phyloP scores from a whole-genome alignment of 1,140 invertebrate species.

The Holotrichia oblita region DNA sequence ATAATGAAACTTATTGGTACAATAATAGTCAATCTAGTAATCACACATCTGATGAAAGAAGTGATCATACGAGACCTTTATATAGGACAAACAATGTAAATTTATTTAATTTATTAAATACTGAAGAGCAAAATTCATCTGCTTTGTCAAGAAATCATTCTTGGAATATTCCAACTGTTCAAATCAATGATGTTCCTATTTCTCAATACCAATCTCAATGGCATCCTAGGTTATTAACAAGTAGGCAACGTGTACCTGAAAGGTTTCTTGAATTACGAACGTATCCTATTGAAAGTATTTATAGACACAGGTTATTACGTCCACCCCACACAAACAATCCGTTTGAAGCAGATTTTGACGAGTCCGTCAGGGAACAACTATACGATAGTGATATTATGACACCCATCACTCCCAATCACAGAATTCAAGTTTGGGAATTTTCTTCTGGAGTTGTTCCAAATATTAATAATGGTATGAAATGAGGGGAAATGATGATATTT shows the following conservation, averaged over 20 bases:
- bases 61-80: constrained; percentile 28
- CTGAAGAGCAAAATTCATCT: constrained; percentile 36
- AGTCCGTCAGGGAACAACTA: constrained; percentile 57
- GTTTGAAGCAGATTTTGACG: constrained; percentile 60
- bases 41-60: constrained; percentile 7
- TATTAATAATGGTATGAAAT: constrained; percentile 74
- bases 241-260: constrained; percentile 50
- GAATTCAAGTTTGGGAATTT: constrained; percentile 88
- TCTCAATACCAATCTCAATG: constrained; percentile 58
- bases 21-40: constrained; percentile 40
- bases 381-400: constrained; percentile 59
- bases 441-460: constrained; percentile 75
- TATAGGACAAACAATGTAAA: constrained; percentile 52
- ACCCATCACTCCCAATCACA: constrained; percentile 68
- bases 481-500: not conserved
- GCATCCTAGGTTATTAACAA: constrained; percentile 53
- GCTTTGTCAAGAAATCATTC: constrained; percentile 33
- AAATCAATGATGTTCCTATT: constrained; percentile 68
- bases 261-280: constrained; percentile 51
- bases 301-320: constrained; percentile 60
- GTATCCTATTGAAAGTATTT: constrained; percentile 51
- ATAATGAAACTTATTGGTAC: too few relatives aligned
- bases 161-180: constrained; percentile 67
- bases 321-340: constrained; percentile 59
- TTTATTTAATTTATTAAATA: constrained; percentile 47